Evolutionary conservation across 2,113 vertebrate species (phyloP), one percentile per base, ranked within the genome.

Genomic region (Ammodytes marinus): DNA sequence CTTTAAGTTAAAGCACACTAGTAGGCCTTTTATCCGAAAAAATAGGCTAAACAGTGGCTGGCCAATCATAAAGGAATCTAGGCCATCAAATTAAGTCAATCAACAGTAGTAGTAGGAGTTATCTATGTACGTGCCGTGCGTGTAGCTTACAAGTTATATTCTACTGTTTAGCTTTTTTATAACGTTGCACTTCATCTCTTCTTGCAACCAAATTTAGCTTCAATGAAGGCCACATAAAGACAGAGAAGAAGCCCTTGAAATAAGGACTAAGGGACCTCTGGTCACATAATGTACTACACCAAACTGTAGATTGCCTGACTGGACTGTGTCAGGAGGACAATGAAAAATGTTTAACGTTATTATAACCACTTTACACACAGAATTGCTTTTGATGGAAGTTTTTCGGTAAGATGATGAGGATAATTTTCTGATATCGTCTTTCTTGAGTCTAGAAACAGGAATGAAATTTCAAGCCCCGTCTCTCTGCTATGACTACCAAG

Each of bases 401-500:
- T 27, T 27, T 27, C 27, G 27, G 27, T 27, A 27, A 27, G 27
- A 27, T 27, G 27, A 27, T 27, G 27, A 27, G 27, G 27, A 27
- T 27, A 27, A 27, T 27, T 27, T 27, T 27, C 27, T 27, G 27
- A 27, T 27, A 27, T 27, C 27, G 27, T 27, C 27, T 27, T 27
- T 27, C 27, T 27, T 27, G 27, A 54, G 7, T 7, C 14, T 39
- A 58, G 59, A 47, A 61, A 74, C 58, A 27, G 4, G 57, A 45
- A 35, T 37, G 5, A 57, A 53, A 47, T 6, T 3, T 71, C 65
- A 35, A 46, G 55, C 69, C 13, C 52, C 77, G 59, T 69, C 84
- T 53, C 9, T 7, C 4, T 63, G 46, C 42, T 2, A 7, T 15
- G 8, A 1, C 4, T 40, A 5, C 40, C 19, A 0, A n/a, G 82